A percentile compares a stretch with the other conserved stretches of the same genome.
phyloP scores from a whole-genome alignment of 2,797 vertebrate species.

The Acanthopagrus latus region DNA sequence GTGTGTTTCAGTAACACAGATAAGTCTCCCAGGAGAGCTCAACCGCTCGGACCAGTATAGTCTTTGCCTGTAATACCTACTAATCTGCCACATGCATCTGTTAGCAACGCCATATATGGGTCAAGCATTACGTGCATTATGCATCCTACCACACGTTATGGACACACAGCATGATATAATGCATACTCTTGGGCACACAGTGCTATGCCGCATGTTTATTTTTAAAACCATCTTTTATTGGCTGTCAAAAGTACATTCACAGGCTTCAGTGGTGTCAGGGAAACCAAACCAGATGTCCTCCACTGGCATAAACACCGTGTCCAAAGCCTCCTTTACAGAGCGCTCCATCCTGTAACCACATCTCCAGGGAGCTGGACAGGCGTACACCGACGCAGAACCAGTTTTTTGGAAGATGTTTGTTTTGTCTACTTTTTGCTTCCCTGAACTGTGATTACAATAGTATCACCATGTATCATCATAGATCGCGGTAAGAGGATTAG shows the following conservation, averaged over 20 bases:
- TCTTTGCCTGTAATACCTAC: slow-evolving; percentile 36
- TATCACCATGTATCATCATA: slow-evolving; percentile 76
- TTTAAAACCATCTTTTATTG: slow-evolving; percentile 32
- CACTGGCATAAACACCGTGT: slow-evolving; percentile 23
- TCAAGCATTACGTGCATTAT: slow-evolving; percentile 34
- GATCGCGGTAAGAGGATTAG: slow-evolving; percentile 79
- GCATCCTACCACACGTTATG: slow-evolving; percentile 23
- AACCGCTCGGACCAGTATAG: slow-evolving; percentile 29
- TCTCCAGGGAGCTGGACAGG: slow-evolving; percentile 19
- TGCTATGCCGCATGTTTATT: slow-evolving; percentile 12
- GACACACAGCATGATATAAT: slow-evolving; percentile 30
- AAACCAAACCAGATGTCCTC: slow-evolving; percentile 49
- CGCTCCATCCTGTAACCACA: slow-evolving; percentile 34
- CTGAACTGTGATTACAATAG: slow-evolving; percentile 66
- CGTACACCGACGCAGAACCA: slow-evolving; percentile 29
- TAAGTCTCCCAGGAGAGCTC: slow-evolving; percentile 31
- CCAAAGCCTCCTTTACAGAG: slow-evolving; percentile 32
- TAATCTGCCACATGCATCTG: slow-evolving; percentile 71
- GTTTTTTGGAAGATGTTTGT: slow-evolving; percentile 57
- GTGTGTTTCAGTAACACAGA: neutral
- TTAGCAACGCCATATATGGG: slow-evolving; percentile 51
- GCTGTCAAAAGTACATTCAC: slow-evolving; percentile 9
- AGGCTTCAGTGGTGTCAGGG: slow-evolving; percentile 20
- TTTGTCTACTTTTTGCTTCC: slow-evolving; percentile 62
- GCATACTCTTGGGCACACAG: slow-evolving; percentile 1